Conservation (phyloP, 2,797 vertebrate species). For the Rhinatrema bivittatum region DNA sequence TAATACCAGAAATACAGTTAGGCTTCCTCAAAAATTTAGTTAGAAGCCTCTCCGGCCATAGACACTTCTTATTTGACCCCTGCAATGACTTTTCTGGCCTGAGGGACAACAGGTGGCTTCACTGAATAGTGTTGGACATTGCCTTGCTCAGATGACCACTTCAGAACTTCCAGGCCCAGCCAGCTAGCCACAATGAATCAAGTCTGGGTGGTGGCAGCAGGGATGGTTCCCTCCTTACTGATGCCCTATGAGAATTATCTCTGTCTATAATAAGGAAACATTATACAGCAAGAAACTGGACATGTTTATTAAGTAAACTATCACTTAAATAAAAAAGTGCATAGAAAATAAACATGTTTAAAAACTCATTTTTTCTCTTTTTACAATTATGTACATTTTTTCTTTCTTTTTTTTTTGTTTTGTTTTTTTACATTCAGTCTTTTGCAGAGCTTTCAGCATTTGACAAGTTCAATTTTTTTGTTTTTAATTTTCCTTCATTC, state of each 20-base stretch:
- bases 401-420: too few species aligned
- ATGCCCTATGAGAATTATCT: background rate
- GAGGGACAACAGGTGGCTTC: too few species aligned
- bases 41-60: too few species aligned
- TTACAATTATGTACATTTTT: conserved; percentile 98
- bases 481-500: conserved; percentile 94
- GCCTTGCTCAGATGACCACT: too few species aligned
- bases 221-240: background rate
- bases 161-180: too few species aligned
- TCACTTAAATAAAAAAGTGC: conserved; percentile 99
- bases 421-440: conserved; percentile 99
- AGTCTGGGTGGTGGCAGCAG: too few species aligned
- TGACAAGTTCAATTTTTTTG: conserved; percentile 72
- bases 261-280: background rate
- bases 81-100: too few species aligned
- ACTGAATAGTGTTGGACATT: too few species aligned
- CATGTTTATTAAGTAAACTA: conserved; percentile 99
- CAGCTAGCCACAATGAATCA: too few species aligned
- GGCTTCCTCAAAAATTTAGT: too few species aligned
- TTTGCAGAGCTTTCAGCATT: conserved; percentile 91
- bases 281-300: conserved; percentile 85
- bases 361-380: conserved; percentile 98
- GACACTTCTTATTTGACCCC: too few species aligned
- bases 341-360: conserved; percentile 99
- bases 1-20: too few species aligned